Evolutionary conservation across 2,113 vertebrate species (phyloP).

Genomic region (Anas platyrhynchos): DNA sequence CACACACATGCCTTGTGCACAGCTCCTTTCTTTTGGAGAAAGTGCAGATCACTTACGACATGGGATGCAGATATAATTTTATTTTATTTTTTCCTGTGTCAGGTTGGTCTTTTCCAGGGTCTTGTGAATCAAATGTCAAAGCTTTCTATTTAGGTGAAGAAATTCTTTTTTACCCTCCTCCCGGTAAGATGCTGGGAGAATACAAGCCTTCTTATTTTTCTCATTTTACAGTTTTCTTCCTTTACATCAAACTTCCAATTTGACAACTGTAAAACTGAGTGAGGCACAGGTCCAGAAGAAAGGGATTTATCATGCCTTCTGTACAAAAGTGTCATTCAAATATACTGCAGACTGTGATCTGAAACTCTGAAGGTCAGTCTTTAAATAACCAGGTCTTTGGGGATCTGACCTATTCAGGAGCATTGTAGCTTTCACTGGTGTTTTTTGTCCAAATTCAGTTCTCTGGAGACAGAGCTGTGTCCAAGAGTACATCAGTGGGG

Average conservation of each 20-base stretch:
- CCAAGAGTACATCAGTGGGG: slow-evolving; percentile 47
- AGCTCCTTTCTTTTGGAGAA: background rate
- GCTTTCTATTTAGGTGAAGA: background rate
- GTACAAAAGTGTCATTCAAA: slow-evolving; percentile 20
- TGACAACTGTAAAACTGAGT: slow-evolving; percentile 1
- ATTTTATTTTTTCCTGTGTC: background rate
- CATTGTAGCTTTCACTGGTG: background rate
- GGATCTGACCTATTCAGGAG: background rate
- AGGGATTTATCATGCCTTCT: background rate
- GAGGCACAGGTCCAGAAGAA: background rate
- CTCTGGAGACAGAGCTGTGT: background rate
- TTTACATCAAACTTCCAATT: slow-evolving; percentile 4
- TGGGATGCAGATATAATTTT: background rate
- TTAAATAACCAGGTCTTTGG: slow-evolving; percentile 53
- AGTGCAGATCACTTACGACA: background rate
- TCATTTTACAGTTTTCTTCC: slow-evolving; percentile 14
- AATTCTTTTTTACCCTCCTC: background rate
- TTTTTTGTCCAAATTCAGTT: slow-evolving; percentile 25
- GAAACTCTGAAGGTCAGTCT: slow-evolving; percentile 55
- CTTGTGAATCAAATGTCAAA: background rate
- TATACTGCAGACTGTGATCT: slow-evolving; percentile 12
- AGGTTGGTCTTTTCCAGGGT: background rate
- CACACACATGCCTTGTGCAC: background rate
- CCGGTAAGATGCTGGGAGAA: background rate
- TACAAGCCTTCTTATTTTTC: background rate